Evolutionary conservation across 2,888 invertebrate genomes (phyloP).

Genomic region (Bursaphelenchus okinawaensis): DNA sequence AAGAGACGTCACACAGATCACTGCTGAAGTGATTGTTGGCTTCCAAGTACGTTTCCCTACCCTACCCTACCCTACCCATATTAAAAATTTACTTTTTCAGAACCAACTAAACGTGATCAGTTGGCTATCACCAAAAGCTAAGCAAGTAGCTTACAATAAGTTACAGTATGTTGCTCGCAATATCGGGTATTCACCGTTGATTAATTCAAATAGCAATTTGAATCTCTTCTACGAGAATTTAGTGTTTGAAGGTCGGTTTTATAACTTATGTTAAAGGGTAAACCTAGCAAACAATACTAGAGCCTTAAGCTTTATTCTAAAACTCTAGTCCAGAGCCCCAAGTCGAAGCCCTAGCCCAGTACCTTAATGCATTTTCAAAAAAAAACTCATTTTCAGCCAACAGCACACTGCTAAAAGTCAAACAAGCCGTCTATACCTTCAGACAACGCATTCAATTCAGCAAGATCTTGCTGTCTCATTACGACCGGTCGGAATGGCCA

Average conservation of each 20-base stretch:
- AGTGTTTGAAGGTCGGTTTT: background rate
- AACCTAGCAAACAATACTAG: no score
- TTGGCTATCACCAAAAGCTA: background rate
- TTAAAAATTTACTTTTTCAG: background rate
- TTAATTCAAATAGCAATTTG: background rate
- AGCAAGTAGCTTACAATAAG: background rate
- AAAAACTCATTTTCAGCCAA: background rate
- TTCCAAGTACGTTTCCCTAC: background rate
- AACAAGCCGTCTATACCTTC: background rate
- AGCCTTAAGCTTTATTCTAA: no score
- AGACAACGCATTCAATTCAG: background rate
- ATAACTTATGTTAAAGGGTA: background rate
- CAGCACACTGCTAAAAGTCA: background rate
- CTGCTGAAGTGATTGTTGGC: background rate
- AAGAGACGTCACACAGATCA: background rate
- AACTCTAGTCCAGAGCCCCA: no score
- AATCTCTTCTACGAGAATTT: background rate
- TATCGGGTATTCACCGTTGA: background rate
- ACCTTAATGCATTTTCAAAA: no score
- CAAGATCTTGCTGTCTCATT: background rate
- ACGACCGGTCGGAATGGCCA: background rate
- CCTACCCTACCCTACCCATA: no score
- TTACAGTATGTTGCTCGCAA: background rate
- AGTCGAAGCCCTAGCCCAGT: no score
- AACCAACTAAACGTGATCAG: background rate